Base-by-base conservation (phyloP, 2,888 invertebrate genomes). In the Euproctis similis region DNA sequence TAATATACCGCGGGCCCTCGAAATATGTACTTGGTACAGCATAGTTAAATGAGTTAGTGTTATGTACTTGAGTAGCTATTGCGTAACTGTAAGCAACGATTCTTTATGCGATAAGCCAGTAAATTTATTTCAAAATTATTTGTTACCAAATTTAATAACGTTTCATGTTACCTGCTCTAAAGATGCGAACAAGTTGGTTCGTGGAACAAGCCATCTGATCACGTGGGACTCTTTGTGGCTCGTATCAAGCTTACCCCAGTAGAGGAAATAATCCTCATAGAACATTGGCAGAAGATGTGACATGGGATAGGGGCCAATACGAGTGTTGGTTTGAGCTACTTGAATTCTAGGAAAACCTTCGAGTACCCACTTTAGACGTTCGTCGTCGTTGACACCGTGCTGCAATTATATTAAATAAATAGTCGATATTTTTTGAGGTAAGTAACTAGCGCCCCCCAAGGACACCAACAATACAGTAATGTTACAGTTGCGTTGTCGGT, bases 181-280 rank as follows among this genome's bases (percentile, higher is more conserved):
- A 3, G 88, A 85, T 13, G 90, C 86, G 41, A 77, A 87, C 13
- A 89, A 63, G 0, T 88, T 85, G 28, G 66, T 63, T 34, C 90
- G 73, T 1, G 87, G 85, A n/a, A 91, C 70, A 4, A 90, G 39
- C 91, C 91, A 91, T 11, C 88, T 63, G 12, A 89, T 73, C 0
- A 69, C 67, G 40, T 81, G 59, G 1, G 35, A 81, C 0, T 73
- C 54, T 8, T 85, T 85, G 3, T 57, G 59, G 1, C 61, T 61
- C 0, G 85, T 86, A 1, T 58, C 61, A 23, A 90, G 58, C 8
- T 72, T 75, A 1, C 90, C 90, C 85, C 88, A 88, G 47, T 91
- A 91, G 1, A 88, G 40, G 40, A 89, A 89, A 54, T 89, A 91
- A 57, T 90, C 90, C 39, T 82, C 73, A 6, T 51, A 58, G 51